Evolutionary conservation across 1,140 invertebrate genomes (phyloP).

Genomic region (Conus ventricosus): DNA sequence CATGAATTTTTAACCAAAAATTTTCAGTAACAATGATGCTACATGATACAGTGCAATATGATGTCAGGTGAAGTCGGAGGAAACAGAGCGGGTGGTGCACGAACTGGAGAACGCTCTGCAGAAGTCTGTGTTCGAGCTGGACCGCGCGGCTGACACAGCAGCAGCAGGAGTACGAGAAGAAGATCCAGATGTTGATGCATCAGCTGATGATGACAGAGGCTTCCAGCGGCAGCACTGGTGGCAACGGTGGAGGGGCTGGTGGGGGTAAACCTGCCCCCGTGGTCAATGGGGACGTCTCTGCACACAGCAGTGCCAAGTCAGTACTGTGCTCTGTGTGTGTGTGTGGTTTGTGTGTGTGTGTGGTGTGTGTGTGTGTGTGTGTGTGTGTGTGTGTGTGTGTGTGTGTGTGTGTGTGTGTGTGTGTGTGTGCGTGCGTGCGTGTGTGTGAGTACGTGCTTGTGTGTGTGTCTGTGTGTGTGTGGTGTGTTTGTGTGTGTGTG

Average conservation of each 20-base stretch:
- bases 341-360: too few species aligned
- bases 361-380: too few species aligned
- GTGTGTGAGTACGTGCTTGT: too few species aligned
- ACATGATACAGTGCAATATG: too few species aligned
- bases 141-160: conserved; percentile 71
- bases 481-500: too few species aligned
- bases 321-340: not conserved
- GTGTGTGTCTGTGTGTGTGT: too few species aligned
- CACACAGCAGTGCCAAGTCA: not conserved
- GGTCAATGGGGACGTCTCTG: not conserved
- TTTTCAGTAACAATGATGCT: too few species aligned
- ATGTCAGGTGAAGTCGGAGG: conserved; percentile 66
- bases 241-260: not conserved
- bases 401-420: too few species aligned
- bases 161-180: conserved; percentile 75
- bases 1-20: too few species aligned
- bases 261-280: not conserved
- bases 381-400: too few species aligned
- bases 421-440: too few species aligned
- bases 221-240: not conserved
- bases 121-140: conserved; percentile 71
- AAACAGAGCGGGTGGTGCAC: conserved; percentile 73
- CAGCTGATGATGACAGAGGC: conserved; percentile 65
- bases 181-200: conserved; percentile 74
- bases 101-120: conserved; percentile 74